phyloP scores from a whole-genome alignment of 2,797 vertebrate species.

The Danio jaintianensis region DNA sequence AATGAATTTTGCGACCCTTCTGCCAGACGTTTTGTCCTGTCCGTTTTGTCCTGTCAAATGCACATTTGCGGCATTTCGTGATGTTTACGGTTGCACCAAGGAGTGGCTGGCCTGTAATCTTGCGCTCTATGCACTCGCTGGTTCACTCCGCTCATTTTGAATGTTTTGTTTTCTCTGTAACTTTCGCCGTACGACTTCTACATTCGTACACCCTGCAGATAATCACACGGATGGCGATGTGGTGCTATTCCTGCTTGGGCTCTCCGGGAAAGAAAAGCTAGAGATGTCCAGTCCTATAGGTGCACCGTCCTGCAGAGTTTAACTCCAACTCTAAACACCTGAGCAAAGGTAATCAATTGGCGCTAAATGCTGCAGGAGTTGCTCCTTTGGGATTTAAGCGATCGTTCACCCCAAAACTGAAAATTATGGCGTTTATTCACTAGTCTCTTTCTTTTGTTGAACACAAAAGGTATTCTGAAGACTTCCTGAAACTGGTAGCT shows the following conservation, averaged over 20 bases:
- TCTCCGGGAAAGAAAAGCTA: background rate
- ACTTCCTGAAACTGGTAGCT: no score
- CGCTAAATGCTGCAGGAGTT: no score
- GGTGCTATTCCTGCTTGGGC: slow-evolving; percentile 21
- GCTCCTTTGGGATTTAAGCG: no score
- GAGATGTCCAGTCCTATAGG: background rate
- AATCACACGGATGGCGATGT: slow-evolving; percentile 14
- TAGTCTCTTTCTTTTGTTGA: no score
- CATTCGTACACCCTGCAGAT: background rate
- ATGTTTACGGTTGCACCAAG: slow-evolving; percentile 38
- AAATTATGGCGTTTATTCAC: no score
- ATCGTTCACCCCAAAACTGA: no score
- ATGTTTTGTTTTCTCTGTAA: slow-evolving; percentile 28
- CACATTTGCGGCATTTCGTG: slow-evolving; percentile 19
- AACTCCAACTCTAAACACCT: background rate
- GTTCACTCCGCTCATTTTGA: slow-evolving; percentile 52
- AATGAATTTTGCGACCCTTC: background rate
- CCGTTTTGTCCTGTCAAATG: background rate
- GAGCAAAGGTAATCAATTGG: no score
- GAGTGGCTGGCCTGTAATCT: slow-evolving; percentile 52
- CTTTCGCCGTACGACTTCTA: background rate
- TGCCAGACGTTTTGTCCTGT: background rate
- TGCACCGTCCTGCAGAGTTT: background rate
- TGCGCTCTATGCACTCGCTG: slow-evolving; percentile 67
- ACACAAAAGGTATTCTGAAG: no score